Evolutionary conservation across 2,113 vertebrate genomes (phyloP).

Genomic region (Camelus dromedarius): DNA sequence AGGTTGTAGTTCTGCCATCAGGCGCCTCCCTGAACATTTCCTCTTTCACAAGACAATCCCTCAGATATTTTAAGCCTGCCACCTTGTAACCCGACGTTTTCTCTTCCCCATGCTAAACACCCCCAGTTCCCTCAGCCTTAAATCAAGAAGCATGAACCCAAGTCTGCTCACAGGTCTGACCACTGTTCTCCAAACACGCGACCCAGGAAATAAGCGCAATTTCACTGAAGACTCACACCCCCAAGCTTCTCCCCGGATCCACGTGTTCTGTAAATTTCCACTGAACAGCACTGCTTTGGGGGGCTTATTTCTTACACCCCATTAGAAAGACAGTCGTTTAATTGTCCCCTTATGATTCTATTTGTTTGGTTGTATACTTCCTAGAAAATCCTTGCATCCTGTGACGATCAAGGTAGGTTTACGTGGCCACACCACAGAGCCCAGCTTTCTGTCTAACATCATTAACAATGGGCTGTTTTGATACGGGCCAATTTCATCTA

Average conservation of each 20-base stretch:
- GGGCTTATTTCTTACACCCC: not conserved
- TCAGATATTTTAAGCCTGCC: slow-evolving; percentile 70
- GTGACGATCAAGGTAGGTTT: not conserved
- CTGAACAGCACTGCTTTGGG: not conserved
- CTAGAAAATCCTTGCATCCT: not conserved
- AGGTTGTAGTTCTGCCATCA: slow-evolving; percentile 33
- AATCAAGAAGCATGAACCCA: not conserved
- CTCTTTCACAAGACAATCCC: slow-evolving; percentile 73
- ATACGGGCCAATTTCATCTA: slow-evolving; percentile 1
- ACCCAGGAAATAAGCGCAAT: not conserved
- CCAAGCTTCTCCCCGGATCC: not conserved
- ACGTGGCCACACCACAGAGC: not conserved
- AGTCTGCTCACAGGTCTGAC: not conserved
- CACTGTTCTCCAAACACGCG: not conserved
- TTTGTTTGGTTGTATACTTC: not conserved
- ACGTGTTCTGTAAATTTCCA: not conserved
- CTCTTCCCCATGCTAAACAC: slow-evolving; percentile 67
- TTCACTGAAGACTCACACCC: not conserved
- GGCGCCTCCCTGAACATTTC: slow-evolving; percentile 55
- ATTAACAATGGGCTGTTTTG: slow-evolving; percentile 41
- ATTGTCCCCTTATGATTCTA: not conserved
- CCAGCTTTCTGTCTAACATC: not conserved
- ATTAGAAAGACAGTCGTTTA: slow-evolving; percentile 40
- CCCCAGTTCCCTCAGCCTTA: not conserved
- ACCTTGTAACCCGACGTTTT: slow-evolving; percentile 64